Percentiles rank a stretch among this genome's conserved stretches.
These are phyloP conservation scores for Netelia fuscicornis DNA, from an alignment of 2,888 invertebrate species.

Conservation along the genomic window DNA sequence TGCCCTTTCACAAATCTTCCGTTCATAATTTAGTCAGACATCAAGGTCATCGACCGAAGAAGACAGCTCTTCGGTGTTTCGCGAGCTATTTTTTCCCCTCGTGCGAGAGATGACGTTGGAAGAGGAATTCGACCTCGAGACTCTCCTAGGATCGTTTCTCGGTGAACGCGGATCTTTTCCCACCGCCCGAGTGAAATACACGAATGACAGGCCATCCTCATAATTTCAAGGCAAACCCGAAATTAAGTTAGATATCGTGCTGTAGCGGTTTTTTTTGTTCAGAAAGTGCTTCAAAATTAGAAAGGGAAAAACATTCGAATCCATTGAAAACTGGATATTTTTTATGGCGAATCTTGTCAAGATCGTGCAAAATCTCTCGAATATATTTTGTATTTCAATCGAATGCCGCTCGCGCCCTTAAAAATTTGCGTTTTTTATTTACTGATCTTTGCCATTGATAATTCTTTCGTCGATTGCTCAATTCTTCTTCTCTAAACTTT, in stretches of 20 bases:
- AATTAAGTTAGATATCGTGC: conserved; percentile 31
- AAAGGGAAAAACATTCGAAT: background rate
- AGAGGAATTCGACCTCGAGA: conserved; percentile 46
- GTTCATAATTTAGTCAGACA: conserved; percentile 21
- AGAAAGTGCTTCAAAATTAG: background rate
- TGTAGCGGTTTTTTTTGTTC: background rate
- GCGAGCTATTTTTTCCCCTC: background rate
- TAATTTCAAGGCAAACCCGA: conserved; percentile 60
- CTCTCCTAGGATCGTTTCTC: background rate
- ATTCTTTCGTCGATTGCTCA: no score
- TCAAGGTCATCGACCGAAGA: conserved; percentile 41
- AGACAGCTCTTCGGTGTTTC: background rate
- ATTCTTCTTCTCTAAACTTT: no score
- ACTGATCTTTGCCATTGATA: no score
- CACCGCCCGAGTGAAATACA: conserved; percentile 10
- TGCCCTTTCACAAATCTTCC: background rate
- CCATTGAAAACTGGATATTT: background rate
- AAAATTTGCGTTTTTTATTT: no score
- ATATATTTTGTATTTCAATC: background rate
- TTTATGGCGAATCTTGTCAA: background rate
- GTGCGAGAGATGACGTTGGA: background rate
- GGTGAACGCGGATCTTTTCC: conserved; percentile 60
- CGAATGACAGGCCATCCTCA: conserved; percentile 28
- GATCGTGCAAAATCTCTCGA: background rate
- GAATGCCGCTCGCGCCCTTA: background rate